phyloP scores from a whole-genome alignment of 1,140 invertebrate species.

The Aricia agestis region DNA sequence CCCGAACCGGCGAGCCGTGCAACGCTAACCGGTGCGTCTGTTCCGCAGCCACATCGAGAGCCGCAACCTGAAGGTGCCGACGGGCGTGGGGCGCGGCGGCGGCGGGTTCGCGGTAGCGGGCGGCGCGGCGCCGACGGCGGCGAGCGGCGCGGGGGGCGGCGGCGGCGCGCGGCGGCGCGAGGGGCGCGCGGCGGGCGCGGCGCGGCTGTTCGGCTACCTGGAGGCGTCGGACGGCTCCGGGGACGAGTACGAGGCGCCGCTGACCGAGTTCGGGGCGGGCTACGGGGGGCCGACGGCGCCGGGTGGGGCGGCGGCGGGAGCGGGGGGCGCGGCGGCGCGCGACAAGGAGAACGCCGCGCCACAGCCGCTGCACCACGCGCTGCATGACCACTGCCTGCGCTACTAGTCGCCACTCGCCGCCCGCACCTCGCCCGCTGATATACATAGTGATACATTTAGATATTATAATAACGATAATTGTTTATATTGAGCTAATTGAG shows the following conservation, averaged over 20 bases:
- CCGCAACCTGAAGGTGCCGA: slow-evolving; percentile 67
- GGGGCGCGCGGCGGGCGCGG: slow-evolving; percentile 74
- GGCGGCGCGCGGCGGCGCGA: slow-evolving; percentile 45
- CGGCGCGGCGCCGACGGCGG: slow-evolving; percentile 28
- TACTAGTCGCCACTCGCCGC: slow-evolving; percentile 41
- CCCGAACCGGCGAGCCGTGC: no score
- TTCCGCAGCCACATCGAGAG: slow-evolving; percentile 66
- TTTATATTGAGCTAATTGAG: slow-evolving; percentile 17
- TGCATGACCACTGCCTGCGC: slow-evolving; percentile 65
- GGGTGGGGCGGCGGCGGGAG: slow-evolving; percentile 24
- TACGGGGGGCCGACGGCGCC: slow-evolving; percentile 35
- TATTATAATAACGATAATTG: slow-evolving; percentile 4
- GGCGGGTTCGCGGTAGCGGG: slow-evolving; percentile 25
- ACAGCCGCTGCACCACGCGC: slow-evolving; percentile 42
- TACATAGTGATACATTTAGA: not conserved
- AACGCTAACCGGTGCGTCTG: not conserved
- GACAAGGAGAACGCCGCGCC: slow-evolving; percentile 76
- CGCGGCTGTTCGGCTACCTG: slow-evolving; percentile 77
- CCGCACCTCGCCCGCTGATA: not conserved
- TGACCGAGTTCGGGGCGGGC: slow-evolving; percentile 44
- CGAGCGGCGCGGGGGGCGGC: slow-evolving; percentile 23
- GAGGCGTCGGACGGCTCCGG: slow-evolving; percentile 78
- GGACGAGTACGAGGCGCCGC: slow-evolving; percentile 62
- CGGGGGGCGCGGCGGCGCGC: slow-evolving; percentile 38
- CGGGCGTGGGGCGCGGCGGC: slow-evolving; percentile 39